These are phyloP conservation scores for Siniperca obscura DNA, from an alignment of 2,797 vertebrate species.

Conservation along the genomic window DNA sequence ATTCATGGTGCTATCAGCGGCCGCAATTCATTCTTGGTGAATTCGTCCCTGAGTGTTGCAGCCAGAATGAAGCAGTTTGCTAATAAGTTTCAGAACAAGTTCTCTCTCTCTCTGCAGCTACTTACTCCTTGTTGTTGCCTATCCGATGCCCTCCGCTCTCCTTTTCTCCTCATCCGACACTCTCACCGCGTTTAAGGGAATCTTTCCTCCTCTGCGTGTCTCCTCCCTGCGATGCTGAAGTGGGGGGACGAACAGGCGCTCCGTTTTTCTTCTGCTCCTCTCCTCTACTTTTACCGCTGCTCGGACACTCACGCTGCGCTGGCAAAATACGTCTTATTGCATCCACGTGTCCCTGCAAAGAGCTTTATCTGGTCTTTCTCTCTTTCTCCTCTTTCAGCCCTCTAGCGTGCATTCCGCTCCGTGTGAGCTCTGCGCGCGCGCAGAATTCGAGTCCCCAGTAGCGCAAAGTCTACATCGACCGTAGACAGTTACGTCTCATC, in stretches of 20 bases:
- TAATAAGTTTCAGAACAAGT: background rate
- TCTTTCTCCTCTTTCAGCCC: background rate
- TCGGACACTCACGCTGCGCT: slow-evolving; percentile 7
- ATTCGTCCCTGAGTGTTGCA: no score
- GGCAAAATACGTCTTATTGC: background rate
- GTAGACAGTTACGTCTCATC: no score
- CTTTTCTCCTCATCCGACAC: slow-evolving; percentile 78
- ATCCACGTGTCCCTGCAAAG: slow-evolving; percentile 11
- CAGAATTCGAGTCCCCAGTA: no score
- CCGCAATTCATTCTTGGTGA: no score
- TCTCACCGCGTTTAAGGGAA: slow-evolving; percentile 73
- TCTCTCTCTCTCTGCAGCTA: background rate
- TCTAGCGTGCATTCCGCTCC: slow-evolving; percentile 20
- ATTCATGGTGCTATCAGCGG: no score
- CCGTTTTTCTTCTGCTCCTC: slow-evolving; percentile 62
- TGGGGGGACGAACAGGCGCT: slow-evolving; percentile 51
- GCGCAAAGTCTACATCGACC: no score
- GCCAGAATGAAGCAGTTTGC: background rate
- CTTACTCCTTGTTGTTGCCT: slow-evolving; percentile 75
- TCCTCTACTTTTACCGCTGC: slow-evolving; percentile 34
- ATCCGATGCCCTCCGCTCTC: slow-evolving; percentile 81
- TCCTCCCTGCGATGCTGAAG: slow-evolving; percentile 62
- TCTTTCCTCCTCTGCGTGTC: slow-evolving; percentile 73
- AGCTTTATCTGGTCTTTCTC: slow-evolving; percentile 1
- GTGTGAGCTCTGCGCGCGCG: slow-evolving; percentile 34